Conservation (phyloP, 2,888 invertebrate genomes). For the Sisyra terminalis region DNA sequence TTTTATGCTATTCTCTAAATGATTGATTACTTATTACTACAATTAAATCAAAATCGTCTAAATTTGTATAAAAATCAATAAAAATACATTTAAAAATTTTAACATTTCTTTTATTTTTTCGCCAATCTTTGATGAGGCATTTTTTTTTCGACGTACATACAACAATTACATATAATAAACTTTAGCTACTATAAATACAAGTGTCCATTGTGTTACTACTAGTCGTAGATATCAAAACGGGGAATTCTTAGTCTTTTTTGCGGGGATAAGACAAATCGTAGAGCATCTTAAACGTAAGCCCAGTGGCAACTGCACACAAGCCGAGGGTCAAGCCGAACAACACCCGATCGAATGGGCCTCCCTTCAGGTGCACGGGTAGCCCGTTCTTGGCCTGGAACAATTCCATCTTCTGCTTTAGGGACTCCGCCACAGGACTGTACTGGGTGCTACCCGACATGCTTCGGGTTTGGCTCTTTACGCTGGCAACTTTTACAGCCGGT, state of each 20-base stretch:
- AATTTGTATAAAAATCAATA: no score
- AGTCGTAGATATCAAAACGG: no score
- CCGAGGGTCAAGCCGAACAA: constrained; percentile 28
- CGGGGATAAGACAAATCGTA: constrained; percentile 9
- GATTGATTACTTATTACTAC: no score
- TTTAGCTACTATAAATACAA: no score
- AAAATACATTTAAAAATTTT: no score
- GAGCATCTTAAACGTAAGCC: constrained; percentile 15
- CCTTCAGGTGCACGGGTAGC: constrained; percentile 13
- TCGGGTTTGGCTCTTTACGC: constrained; percentile 24
- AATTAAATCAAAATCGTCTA: no score
- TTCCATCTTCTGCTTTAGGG: constrained; percentile 9
- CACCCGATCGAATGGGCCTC: constrained; percentile 15
- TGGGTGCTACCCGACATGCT: constrained; percentile 25
- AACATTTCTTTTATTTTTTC: no score
- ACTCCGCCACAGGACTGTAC: constrained; percentile 25
- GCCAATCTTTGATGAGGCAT: no score
- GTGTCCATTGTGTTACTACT: no score
- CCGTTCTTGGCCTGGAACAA: constrained; percentile 17
- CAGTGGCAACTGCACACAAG: constrained; percentile 26
- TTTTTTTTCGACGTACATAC: no score
- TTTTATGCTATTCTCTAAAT: no score
- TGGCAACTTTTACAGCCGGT: constrained; percentile 27
- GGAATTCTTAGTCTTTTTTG: constrained; percentile 6
- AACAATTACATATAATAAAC: no score